A percentile compares a stretch with the other conserved stretches of the same genome.
These are phyloP conservation scores for Holacanthus passer DNA, from an alignment of 2,113 vertebrate genomes.

Conservation along the genomic window DNA sequence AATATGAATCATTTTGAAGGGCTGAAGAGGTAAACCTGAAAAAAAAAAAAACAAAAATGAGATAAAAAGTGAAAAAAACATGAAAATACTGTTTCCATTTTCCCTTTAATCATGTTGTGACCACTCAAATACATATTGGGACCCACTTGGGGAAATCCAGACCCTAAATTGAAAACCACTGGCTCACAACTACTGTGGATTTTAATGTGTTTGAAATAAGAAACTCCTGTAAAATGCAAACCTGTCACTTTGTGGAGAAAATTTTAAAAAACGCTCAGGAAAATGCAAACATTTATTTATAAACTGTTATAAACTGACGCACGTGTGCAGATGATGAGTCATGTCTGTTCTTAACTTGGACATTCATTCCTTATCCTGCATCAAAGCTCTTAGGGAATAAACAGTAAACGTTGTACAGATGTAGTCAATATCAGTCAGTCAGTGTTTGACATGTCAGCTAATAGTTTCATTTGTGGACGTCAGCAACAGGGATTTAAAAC, in stretches of 20 bases:
- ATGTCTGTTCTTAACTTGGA: not conserved
- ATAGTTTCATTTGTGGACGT: conserved; percentile 22
- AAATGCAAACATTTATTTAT: not conserved
- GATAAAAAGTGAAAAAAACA: not conserved
- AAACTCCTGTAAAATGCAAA: not conserved
- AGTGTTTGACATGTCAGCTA: conserved; percentile 27
- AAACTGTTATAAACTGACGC: conserved; percentile 7
- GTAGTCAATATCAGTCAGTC: not conserved
- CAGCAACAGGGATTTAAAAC: not conserved
- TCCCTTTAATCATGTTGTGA: not conserved
- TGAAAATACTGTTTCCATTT: not conserved
- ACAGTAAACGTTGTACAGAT: conserved; percentile 10
- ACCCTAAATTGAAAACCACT: not conserved
- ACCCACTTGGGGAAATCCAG: not conserved
- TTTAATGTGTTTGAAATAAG: not conserved
- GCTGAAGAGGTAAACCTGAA: not conserved
- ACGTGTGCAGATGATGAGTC: not conserved
- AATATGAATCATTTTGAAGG: not conserved
- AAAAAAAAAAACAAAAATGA: not conserved
- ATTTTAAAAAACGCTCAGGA: not conserved
- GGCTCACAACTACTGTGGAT: not conserved
- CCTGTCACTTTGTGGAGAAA: not conserved
- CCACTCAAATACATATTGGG: not conserved
- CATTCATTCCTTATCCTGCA: conserved; percentile 1
- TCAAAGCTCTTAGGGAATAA: conserved; percentile 2